A percentile compares a stretch with the other conserved stretches of the same genome.
phyloP scores from a whole-genome alignment of 1,140 invertebrate species.

The Latrodectus geometricus region DNA sequence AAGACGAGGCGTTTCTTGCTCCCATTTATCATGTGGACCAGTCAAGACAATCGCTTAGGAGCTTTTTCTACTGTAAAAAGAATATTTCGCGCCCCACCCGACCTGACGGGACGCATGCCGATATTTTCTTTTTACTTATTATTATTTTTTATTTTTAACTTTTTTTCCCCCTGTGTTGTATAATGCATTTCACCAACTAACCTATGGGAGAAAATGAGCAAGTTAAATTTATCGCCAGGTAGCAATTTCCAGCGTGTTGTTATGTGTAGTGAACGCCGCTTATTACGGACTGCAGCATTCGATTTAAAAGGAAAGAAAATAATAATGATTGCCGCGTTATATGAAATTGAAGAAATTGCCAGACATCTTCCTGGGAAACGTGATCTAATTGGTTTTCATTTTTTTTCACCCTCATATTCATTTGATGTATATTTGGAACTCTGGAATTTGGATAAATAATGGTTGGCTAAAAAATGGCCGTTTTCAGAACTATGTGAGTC shows the following conservation, averaged over 20 bases:
- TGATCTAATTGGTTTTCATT: not conserved
- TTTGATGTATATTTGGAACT: not conserved
- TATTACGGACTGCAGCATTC: not conserved
- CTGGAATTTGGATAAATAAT: not conserved
- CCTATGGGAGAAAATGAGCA: not conserved
- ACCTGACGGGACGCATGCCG: not conserved
- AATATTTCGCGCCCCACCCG: not conserved
- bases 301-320: not conserved
- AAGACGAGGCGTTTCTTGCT: not conserved
- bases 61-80: not conserved
- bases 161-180: not conserved
- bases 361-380: not conserved
- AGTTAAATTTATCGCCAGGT: not conserved
- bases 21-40: not conserved
- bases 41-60: constrained; percentile 1
- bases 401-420: not conserved
- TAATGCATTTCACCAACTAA: not conserved
- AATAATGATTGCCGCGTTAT: not conserved
- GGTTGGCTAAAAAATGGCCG: not conserved
- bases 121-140: not conserved
- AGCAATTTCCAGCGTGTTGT: not conserved
- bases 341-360: not conserved
- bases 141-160: not conserved
- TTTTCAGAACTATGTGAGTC: too few species aligned
- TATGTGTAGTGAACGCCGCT: not conserved